Base-by-base conservation (phyloP, 2,113 vertebrate genomes). In the Ornithorhynchus anatinus region DNA sequence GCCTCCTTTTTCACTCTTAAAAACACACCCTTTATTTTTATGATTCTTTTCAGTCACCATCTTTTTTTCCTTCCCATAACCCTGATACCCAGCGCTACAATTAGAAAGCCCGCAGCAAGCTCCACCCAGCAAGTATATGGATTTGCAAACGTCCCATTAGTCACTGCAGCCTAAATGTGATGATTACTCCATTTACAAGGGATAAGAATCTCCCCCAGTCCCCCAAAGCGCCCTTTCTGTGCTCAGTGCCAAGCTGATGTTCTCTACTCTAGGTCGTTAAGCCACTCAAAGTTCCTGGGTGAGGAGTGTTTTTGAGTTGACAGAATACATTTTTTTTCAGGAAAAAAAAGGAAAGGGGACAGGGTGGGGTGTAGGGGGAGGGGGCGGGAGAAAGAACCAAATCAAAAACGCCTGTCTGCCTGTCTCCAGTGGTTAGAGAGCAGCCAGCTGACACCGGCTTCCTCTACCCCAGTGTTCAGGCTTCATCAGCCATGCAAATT, bases 401-500 rank as follows among this genome's bases (percentile, higher is more conserved):
- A 80, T 84, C 77, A 84, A 89, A 88, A 88, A 87, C 88, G 84
- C 89, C 76, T 75, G 84, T 83, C 85, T 74, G 86, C 66, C 88
- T 88, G 92, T 92, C 91, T 93, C 89, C 72, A 65, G 92, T 35
- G 88, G 91, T 89, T 70, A 61, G 90, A 63, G 74, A 80, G 82
- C 64, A 82, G 85, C 75, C 81, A 80, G 88, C 89, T 89, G 87
- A 87, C 85, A 76, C 82, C 75, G 59, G 85, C 85, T 92, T 92
- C 90, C 92, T 90, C 90, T 47, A 64, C 88, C 89, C 89, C 85
- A 86, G 87, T 77, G 77, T 82, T 89, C 27, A 54, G 81, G 75
- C 65, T 83, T 91, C 88, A 91, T 91, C 86, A 91, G 92, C 90
- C 93, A 93, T 92, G 91, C 91, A 94, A 95, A 95, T 95, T 93